Percentiles rank a stretch among this genome's conserved stretches.
Evolutionary conservation across 1,140 invertebrate genomes (phyloP).

Genomic region (Drosophila nebulosa): DNA sequence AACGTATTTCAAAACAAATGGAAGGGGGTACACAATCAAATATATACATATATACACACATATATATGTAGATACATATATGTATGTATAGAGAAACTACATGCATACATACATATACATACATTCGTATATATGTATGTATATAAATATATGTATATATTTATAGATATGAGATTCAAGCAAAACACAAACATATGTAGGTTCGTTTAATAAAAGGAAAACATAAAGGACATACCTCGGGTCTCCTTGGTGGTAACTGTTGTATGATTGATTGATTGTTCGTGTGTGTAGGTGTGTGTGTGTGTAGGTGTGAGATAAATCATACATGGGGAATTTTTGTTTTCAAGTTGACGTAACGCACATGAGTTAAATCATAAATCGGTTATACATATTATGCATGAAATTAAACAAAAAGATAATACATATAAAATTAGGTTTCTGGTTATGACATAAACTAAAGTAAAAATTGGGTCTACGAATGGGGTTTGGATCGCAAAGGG

Average conservation of each 20-base stretch:
- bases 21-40: conserved; percentile 2
- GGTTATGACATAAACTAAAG: conserved; percentile 38
- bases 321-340: conserved; percentile 46
- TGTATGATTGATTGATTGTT: conserved; percentile 66
- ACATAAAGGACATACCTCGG: conserved; percentile 86
- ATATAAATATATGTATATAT: conserved; percentile 20
- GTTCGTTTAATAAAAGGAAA: conserved; percentile 34
- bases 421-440: conserved; percentile 47
- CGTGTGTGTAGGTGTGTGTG: conserved; percentile 34
- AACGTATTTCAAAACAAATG: conserved; percentile 9
- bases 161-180: conserved; percentile 18
- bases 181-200: conserved; percentile 21
- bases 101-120: conserved; percentile 8
- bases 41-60: conserved; percentile 9
- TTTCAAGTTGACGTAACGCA: conserved; percentile 50
- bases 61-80: conserved; percentile 19
- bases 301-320: conserved; percentile 47
- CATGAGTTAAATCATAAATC: conserved; percentile 74
- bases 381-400: conserved; percentile 54
- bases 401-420: conserved; percentile 69
- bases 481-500: too few relatives aligned
- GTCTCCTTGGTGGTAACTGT: conserved; percentile 90
- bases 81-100: conserved; percentile 9
- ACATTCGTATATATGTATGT: conserved; percentile 4
- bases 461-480: not conserved